Conservation (phyloP, 2,113 vertebrate species). For the Apteryx owenii region DNA sequence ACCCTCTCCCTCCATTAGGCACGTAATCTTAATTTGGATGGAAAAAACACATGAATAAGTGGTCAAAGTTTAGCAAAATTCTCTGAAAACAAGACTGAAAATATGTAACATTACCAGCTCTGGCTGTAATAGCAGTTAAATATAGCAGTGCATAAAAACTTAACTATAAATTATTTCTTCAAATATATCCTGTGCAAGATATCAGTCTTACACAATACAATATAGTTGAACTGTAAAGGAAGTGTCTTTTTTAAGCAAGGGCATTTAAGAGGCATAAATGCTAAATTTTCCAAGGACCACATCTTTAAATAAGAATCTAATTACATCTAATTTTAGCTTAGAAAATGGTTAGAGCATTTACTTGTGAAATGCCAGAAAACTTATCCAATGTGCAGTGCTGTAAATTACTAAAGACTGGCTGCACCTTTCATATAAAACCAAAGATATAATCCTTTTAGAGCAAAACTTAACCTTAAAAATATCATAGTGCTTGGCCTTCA, state of each 20-base stretch:
- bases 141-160: not conserved
- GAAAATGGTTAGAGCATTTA: constrained; percentile 9
- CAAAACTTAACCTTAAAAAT: constrained; percentile 22
- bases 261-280: not conserved
- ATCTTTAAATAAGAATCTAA: constrained; percentile 24
- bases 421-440: not conserved
- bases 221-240: constrained; percentile 12
- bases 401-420: not conserved
- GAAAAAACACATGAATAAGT: not conserved
- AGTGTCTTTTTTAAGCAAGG: constrained; percentile 5
- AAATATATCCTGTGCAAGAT: constrained; percentile 5
- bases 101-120: constrained; percentile 8
- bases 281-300: constrained; percentile 43
- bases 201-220: constrained; percentile 18
- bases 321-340: constrained; percentile 41
- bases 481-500: not conserved
- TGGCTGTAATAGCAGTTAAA: not conserved
- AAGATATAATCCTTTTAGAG: not conserved
- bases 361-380: constrained; percentile 29
- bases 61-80: not conserved
- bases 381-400: not conserved
- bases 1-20: not conserved
- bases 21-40: not conserved
- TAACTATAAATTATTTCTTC: constrained; percentile 23
- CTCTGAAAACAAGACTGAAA: constrained; percentile 20